Evolutionary conservation across 2,113 vertebrate species (phyloP), one percentile per base, ranked within the genome.

Genomic region (Dermatemys mawii): DNA sequence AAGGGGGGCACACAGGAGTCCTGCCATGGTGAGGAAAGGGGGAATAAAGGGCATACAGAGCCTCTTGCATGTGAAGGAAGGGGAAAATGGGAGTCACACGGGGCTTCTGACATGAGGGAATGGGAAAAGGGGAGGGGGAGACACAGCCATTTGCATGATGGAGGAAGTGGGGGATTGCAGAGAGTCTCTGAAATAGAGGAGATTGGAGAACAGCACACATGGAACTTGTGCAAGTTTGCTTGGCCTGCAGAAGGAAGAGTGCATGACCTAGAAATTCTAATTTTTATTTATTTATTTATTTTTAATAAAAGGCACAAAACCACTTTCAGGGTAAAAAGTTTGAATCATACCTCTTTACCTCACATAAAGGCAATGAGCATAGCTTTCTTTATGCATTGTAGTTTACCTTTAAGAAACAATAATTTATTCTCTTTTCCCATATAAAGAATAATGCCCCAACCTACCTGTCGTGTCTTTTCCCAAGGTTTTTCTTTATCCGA

Each of bases 381-480:
- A 10, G 51, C 32, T 78, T 67, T 32, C 17, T 8, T 78, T 76
- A 2, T 6, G 3, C 70, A 90, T 89, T 84, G 13, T 86, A 57
- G 19, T 16, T 94, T 92, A 12, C 48, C 27, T 83, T 88, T 93
- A 85, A 84, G 54, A 50, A 63, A 67, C 48, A 54, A 16, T 29
- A 78, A 38, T 51, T 85, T 88, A 16, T 29, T 79, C 88, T 13
- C 2, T 51, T 44, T 85, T 67, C 78, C 50, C 21, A 26, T 38
- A 11, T 81, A 75, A 24, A 67, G 12, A 35, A 53, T 93, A 87
- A 60, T 11, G n/a, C 50, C 7, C 16, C 86, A 22, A 44, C 11
- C 8, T 88, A 76, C 26, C 51, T 86, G 27, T 50, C 10, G 54
- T 46, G 55, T 91, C 89, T 63, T 57, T 81, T 81, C 50, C 32